Conservation (phyloP, 2,797 vertebrate genomes). For the Eulemur coronatus region DNA sequence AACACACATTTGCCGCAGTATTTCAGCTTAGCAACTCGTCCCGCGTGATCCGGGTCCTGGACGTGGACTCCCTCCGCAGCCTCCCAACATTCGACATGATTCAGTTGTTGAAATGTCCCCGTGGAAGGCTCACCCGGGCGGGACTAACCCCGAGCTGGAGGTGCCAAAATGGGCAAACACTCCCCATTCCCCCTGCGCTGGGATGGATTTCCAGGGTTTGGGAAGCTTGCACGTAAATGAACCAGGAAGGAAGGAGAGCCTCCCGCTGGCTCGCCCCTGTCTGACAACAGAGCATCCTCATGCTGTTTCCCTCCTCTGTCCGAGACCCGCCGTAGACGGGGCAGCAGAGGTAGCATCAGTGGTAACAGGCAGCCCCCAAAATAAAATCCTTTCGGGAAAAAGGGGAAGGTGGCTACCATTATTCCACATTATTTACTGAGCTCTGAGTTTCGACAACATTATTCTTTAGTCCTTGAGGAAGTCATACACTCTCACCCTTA, state of each 20-base stretch:
- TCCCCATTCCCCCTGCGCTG: fast-evolving
- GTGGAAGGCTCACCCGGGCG: not conserved
- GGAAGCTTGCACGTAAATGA: not conserved
- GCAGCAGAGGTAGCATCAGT: not conserved
- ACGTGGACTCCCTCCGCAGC: too few relatives aligned
- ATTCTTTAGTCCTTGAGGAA: conserved; percentile 89
- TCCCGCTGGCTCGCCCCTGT: fast-evolving
- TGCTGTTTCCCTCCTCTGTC: not conserved
- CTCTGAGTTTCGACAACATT: conserved; percentile 71
- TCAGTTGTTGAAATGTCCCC: too few relatives aligned
- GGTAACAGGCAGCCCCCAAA: not conserved
- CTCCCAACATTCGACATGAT: not conserved
- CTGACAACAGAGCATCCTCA: fast-evolving
- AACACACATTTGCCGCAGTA: fast-evolving
- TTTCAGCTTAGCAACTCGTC: too few relatives aligned
- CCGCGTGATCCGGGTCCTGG: fast-evolving
- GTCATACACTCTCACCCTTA: conserved; percentile 87
- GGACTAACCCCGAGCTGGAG: fast-evolving
- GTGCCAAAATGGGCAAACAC: fast-evolving
- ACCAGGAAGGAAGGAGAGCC: not conserved
- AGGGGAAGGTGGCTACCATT: not conserved
- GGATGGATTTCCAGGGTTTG: not conserved
- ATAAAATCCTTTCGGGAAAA: conserved; percentile 16
- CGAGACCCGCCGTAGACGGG: fast-evolving
- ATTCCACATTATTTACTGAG: conserved; percentile 79